Base-by-base conservation (phyloP, 2,113 vertebrate species). In the Dipodomys stephensi region DNA sequence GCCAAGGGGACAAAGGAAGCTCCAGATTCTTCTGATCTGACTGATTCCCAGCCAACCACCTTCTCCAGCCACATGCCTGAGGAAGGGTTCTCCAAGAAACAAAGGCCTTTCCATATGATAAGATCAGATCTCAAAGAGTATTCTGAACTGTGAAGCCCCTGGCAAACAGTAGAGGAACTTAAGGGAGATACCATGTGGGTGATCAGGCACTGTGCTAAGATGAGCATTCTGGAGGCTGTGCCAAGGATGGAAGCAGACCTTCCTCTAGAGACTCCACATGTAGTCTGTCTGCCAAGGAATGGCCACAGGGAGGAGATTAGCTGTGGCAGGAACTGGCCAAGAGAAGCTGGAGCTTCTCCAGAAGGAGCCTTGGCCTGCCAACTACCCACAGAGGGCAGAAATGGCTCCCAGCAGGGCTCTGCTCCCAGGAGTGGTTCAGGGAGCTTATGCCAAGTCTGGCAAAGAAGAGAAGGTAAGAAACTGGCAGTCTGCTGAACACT, bases 241-340 rank as follows among this genome's bases (percentile, higher is more conserved):
- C 80, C 93, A 93, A 69, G 1, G 0, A 35, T 8, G 16, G 49
- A 85, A 68, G 49, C 12, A n/a, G 67, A 46, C 27, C 25, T 67
- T 16, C 72, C 83, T 80, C 77, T 76, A 84, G 82, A 67, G 67
- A 76, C 7, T 2, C 62, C 13, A 44, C 0, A 0, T 11, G 49
- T 30, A 35, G 62, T 27, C 39, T 28, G 60, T 82, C 74, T 87
- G 65, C 67, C 84, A 76, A 30, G 2, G n/a, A 74, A 32, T 0
- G 0, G 68, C 88, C 57, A 15, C 35, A 39, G 78, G 53, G 96
- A 92, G 7, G 39, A 93, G 39, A 94, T 92, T 65, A 82, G 60
- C 80, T 19, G 9, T 93, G 96, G 87, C 96, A 93, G 90, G 82
- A 94, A 96, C 74, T 93, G 96, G 92, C 90, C 32, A 16, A 69